Evolutionary conservation across 2,797 vertebrate species (phyloP).

Genomic region (Myripristis murdjan): DNA sequence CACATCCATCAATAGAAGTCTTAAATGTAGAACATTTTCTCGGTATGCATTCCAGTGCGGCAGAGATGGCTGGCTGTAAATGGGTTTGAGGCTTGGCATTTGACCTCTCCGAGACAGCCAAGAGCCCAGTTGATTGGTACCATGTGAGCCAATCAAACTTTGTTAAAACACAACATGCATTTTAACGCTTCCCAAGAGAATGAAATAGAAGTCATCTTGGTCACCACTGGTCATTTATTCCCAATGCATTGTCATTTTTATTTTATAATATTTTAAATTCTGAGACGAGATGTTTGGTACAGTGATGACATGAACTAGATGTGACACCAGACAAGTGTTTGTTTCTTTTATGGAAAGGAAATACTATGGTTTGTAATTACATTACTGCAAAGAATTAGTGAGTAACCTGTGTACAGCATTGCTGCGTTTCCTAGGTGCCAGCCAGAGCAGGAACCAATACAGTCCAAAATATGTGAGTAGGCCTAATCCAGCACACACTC

Average conservation of each 20-base stretch:
- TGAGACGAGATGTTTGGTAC: conserved; percentile 1
- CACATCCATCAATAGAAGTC: conserved; percentile 18
- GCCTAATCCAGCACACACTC: neutral
- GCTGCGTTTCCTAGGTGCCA: conserved; percentile 11
- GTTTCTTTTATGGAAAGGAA: conserved; percentile 21
- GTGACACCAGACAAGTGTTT: neutral
- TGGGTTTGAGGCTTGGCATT: conserved; percentile 77
- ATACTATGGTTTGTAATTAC: conserved; percentile 2
- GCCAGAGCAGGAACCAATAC: conserved; percentile 24
- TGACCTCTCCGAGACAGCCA: conserved; percentile 74
- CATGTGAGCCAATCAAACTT: conserved; percentile 72
- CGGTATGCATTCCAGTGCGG: conserved; percentile 71
- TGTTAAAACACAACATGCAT: conserved; percentile 48
- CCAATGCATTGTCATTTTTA: too few species aligned
- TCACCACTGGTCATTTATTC: too few species aligned
- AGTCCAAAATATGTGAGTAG: neutral
- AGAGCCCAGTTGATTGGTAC: conserved; percentile 69
- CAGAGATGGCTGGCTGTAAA: conserved; percentile 72
- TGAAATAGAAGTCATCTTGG: conserved; percentile 23
- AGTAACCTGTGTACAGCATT: conserved; percentile 11
- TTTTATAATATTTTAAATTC: neutral
- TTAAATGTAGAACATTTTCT: conserved; percentile 40
- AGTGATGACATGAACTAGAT: neutral
- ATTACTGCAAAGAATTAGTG: neutral
- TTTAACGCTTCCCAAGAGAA: conserved; percentile 47